phyloP scores from a whole-genome alignment of 2,113 vertebrate genomes.

The Melanostigma gelatinosum region DNA sequence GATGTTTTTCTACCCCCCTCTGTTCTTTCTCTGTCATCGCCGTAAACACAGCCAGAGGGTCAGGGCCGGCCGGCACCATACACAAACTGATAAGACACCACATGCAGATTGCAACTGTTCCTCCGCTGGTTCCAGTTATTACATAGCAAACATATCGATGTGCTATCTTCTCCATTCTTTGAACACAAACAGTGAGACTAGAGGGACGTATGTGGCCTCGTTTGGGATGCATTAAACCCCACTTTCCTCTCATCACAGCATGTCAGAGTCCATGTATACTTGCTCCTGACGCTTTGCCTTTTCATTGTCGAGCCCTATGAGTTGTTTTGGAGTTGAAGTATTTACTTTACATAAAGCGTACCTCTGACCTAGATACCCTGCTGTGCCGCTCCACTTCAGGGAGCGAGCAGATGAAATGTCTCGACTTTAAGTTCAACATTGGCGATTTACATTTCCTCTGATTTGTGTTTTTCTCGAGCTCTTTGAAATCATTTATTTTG shows the following conservation, averaged over 20 bases:
- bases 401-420: slow-evolving; percentile 37
- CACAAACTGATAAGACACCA: slow-evolving; percentile 56
- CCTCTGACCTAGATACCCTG: slow-evolving; percentile 65
- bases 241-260: slow-evolving; percentile 33
- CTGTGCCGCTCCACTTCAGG: slow-evolving; percentile 34
- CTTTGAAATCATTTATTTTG: slow-evolving; percentile 45
- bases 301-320: slow-evolving; percentile 5
- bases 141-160: background rate
- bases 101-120: slow-evolving; percentile 33
- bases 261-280: slow-evolving; percentile 35
- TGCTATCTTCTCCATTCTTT: background rate
- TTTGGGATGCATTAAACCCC: too few relatives aligned
- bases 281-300: background rate
- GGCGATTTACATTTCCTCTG: slow-evolving; percentile 57
- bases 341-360: slow-evolving; percentile 56
- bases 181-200: background rate
- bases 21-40: slow-evolving; percentile 31
- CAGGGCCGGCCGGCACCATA: slow-evolving; percentile 21
- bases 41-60: slow-evolving; percentile 60
- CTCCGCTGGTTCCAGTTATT: slow-evolving; percentile 22
- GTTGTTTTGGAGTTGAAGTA: slow-evolving; percentile 48
- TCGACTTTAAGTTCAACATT: slow-evolving; percentile 28
- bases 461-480: slow-evolving; percentile 36
- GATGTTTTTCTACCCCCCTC: slow-evolving; percentile 28
- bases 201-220: too few relatives aligned